phyloP scores from a whole-genome alignment of 2,888 invertebrate genomes.

The Cyaniris semiargus region DNA sequence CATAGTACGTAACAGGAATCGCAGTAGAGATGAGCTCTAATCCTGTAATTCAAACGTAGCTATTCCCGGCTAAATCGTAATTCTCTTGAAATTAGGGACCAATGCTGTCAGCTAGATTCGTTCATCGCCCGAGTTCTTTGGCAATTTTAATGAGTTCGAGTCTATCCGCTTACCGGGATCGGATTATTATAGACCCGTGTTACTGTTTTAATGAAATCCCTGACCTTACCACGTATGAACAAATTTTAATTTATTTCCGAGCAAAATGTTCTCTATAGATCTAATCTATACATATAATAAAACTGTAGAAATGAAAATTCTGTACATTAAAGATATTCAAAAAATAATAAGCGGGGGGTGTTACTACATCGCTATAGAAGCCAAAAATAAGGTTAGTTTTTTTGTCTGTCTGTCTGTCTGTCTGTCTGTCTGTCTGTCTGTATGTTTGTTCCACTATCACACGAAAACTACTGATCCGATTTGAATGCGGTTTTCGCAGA shows the following conservation, averaged over 20 bases:
- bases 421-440: too few species aligned
- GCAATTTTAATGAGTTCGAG: slow-evolving; percentile 56
- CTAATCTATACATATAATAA: too few species aligned
- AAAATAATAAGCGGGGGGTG: too few species aligned
- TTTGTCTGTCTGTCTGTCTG: too few species aligned
- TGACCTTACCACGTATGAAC: slow-evolving; percentile 39
- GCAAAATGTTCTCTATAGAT: background rate
- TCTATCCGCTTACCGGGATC: slow-evolving; percentile 52
- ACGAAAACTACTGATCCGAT: too few species aligned
- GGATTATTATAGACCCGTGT: slow-evolving; percentile 52
- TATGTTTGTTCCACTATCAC: too few species aligned
- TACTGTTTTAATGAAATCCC: slow-evolving; percentile 50
- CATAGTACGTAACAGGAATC: background rate
- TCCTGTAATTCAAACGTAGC: slow-evolving; percentile 35
- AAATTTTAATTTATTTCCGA: slow-evolving; percentile 45
- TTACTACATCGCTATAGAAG: too few species aligned
- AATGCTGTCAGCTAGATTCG: slow-evolving; percentile 37
- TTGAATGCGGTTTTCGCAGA: too few species aligned
- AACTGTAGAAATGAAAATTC: too few species aligned
- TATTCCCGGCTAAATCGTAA: slow-evolving; percentile 36
- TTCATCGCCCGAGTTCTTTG: slow-evolving; percentile 43
- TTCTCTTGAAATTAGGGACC: slow-evolving; percentile 41
- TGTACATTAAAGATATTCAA: too few species aligned
- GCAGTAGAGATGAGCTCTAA: slow-evolving; percentile 24
- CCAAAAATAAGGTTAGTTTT: too few species aligned